Evolutionary conservation across 2,797 vertebrate species (phyloP).

Genomic region (Cygnus olor): DNA sequence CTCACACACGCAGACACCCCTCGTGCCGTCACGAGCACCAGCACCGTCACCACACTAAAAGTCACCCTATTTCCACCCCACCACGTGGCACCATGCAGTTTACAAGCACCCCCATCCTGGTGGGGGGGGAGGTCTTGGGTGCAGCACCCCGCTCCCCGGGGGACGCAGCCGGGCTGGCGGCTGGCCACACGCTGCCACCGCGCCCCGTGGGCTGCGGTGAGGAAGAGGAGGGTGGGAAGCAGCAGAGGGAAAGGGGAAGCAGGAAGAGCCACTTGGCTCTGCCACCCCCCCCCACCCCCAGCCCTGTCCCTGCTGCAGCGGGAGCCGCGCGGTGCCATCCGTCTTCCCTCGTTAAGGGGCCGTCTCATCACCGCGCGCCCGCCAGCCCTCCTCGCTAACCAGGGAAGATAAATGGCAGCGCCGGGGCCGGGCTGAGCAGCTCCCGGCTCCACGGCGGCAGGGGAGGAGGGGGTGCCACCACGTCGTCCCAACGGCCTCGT

Average conservation of each 20-base stretch:
- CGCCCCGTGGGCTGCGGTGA: not conserved
- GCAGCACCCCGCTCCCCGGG: fast-evolving
- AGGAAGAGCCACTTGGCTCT: not conserved
- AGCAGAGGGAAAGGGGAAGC: not conserved
- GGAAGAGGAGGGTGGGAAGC: not conserved
- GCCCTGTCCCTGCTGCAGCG: not conserved
- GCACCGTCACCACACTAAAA: not conserved
- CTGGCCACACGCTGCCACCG: no score
- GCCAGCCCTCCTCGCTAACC: conserved; percentile 45
- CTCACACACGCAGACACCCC: not conserved
- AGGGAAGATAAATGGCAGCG: conserved; percentile 57
- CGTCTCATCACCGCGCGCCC: conserved; percentile 27
- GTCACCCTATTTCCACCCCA: not conserved
- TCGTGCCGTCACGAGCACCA: not conserved
- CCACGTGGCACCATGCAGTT: not conserved
- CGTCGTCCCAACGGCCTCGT: fast-evolving
- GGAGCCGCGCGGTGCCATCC: conserved; percentile 33
- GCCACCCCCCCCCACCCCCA: not conserved
- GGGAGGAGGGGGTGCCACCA: not conserved
- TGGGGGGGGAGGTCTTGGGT: not conserved
- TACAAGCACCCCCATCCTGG: not conserved
- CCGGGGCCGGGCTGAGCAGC: not conserved
- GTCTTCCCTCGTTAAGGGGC: conserved; percentile 65
- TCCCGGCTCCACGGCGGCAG: not conserved
- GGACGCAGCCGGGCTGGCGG: not conserved